Percentiles rank a stretch among this genome's conserved stretches.
Evolutionary conservation across 2,113 vertebrate genomes (phyloP).

Genomic region (Antennarius striatus): DNA sequence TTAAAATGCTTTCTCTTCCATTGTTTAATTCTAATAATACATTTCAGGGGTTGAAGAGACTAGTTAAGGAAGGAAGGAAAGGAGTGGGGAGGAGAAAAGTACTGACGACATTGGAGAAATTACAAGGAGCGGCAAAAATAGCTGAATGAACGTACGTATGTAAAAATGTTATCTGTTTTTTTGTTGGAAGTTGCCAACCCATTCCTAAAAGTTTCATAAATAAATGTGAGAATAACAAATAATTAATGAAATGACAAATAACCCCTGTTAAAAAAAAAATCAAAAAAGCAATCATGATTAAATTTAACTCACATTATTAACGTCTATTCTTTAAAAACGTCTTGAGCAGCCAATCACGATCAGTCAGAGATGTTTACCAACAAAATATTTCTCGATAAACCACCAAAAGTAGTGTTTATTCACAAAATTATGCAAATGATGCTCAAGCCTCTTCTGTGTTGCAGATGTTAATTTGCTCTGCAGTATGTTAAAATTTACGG

Average conservation of each 20-base stretch:
- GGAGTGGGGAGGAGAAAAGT: conserved; percentile 41
- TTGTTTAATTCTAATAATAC: conserved; percentile 74
- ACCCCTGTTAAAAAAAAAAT: neutral
- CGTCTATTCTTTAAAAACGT: neutral
- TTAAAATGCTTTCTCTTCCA: conserved; percentile 66
- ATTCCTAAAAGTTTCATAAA: neutral
- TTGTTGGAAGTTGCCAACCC: conserved; percentile 15
- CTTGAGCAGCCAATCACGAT: conserved; percentile 15
- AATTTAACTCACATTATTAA: neutral
- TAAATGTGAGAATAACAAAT: neutral
- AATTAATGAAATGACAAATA: too few species aligned
- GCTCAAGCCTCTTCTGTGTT: conserved; percentile 8
- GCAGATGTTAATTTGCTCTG: conserved; percentile 1
- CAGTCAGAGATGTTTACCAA: conserved; percentile 27
- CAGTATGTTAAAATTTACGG: conserved; percentile 21
- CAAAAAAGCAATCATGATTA: neutral
- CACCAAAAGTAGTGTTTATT: conserved; percentile 22
- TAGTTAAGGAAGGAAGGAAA: conserved; percentile 63
- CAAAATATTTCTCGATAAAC: conserved; percentile 27
- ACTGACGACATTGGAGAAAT: conserved; percentile 16
- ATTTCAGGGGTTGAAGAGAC: conserved; percentile 61
- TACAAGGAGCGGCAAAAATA: conserved; percentile 47
- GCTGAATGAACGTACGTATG: conserved; percentile 22
- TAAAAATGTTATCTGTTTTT: conserved; percentile 7
- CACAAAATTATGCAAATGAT: conserved; percentile 28